Conservation (phyloP, 2,888 invertebrate genomes). For the Fissipunctia ypsillon region DNA sequence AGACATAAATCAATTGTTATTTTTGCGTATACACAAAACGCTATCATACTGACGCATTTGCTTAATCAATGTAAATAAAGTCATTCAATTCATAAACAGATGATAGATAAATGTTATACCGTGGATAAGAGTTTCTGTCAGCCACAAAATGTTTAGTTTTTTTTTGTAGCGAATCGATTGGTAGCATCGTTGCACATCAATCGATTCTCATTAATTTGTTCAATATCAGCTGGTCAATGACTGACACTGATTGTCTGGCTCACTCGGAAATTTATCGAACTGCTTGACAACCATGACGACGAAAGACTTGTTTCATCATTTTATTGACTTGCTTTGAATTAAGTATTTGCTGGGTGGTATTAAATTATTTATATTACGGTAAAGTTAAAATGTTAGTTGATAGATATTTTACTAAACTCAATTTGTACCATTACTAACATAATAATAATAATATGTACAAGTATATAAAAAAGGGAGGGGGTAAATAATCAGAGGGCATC, state of each 20-base stretch:
- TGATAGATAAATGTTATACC: conserved; percentile 25
- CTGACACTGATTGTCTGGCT: conserved; percentile 61
- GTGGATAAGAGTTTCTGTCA: conserved; percentile 26
- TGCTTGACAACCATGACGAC: conserved; percentile 57
- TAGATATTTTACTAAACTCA: too few species aligned
- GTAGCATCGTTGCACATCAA: conserved; percentile 56
- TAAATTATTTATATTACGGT: not conserved
- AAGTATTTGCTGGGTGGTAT: conserved; percentile 40
- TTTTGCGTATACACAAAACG: conserved; percentile 27
- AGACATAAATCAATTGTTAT: conserved; percentile 23
- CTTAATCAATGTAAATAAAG: conserved; percentile 44
- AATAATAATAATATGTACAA: too few species aligned
- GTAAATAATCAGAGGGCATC: too few species aligned
- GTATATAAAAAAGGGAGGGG: too few species aligned
- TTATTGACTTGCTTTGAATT: conserved; percentile 31
- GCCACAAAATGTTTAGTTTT: conserved; percentile 30
- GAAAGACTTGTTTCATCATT: conserved; percentile 65
- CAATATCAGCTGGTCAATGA: conserved; percentile 61
- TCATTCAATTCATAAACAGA: conserved; percentile 37
- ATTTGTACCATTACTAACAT: too few species aligned
- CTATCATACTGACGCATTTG: conserved; percentile 38
- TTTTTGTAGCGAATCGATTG: conserved; percentile 55
- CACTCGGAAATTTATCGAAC: conserved; percentile 54
- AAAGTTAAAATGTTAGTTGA: not conserved
- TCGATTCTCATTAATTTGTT: conserved; percentile 61